Percentiles rank a stretch among this genome's conserved stretches.
These are phyloP conservation scores for Flabesymbios commensalis DNA, from an alignment of 2,888 invertebrate species.

Conservation along the genomic window DNA sequence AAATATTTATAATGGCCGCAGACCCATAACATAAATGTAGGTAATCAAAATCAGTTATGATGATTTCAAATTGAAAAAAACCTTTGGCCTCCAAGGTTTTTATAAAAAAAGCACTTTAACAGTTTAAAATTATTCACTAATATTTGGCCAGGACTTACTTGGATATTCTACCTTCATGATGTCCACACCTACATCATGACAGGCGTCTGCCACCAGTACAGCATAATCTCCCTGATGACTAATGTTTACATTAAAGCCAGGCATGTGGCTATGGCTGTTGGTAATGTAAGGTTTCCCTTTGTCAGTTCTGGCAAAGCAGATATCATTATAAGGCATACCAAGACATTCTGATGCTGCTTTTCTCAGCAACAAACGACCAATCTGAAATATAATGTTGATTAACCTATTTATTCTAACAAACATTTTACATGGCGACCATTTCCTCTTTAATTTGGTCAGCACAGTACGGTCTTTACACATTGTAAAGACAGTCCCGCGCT, in stretches of 20 bases:
- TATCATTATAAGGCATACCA: conserved; percentile 70
- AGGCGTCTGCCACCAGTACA: conserved; percentile 70
- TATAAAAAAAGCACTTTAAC: neutral
- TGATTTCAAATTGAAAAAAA: too few relatives aligned
- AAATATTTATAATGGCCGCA: too few relatives aligned
- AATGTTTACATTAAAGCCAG: conserved; percentile 75
- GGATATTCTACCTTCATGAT: conserved; percentile 81
- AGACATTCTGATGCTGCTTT: conserved; percentile 74
- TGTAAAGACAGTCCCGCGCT: too few relatives aligned
- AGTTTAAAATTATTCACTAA: neutral
- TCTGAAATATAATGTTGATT: conserved; percentile 48
- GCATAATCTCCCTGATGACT: conserved; percentile 89
- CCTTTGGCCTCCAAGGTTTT: neutral
- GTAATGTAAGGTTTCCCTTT: conserved; percentile 60
- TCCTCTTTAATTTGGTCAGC: too few relatives aligned
- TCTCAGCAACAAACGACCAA: conserved; percentile 82
- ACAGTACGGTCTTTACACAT: too few relatives aligned
- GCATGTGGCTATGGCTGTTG: conserved; percentile 22
- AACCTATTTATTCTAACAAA: too few relatives aligned
- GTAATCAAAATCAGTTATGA: too few relatives aligned
- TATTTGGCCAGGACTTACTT: conserved; percentile 36
- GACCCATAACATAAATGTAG: too few relatives aligned
- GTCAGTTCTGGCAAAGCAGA: conserved; percentile 63
- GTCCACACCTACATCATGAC: conserved; percentile 69
- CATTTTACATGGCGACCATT: too few relatives aligned